phyloP scores from a whole-genome alignment of 1,140 invertebrate species.

The Nomia melanderi region DNA sequence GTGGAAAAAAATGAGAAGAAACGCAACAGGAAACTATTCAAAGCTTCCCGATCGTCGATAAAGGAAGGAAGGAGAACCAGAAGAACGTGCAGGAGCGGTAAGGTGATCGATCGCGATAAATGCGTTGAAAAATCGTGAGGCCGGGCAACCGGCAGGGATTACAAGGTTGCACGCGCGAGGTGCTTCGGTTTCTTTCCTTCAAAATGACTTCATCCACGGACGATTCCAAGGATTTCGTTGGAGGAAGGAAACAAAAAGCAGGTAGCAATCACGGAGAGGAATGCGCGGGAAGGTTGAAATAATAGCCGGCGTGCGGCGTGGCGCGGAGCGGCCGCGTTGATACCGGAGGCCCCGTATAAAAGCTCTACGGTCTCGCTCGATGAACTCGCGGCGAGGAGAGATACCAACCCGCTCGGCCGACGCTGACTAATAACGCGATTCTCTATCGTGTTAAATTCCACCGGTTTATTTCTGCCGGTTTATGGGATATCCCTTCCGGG shows the following conservation, averaged over 20 bases:
- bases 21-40: no score
- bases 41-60: no score
- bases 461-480: conserved; percentile 52
- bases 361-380: conserved; percentile 7
- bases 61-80: no score
- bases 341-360: background rate
- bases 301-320: conserved; percentile 33
- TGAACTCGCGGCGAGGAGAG: background rate
- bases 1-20: no score
- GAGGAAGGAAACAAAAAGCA: conserved; percentile 62
- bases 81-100: no score
- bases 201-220: conserved; percentile 63
- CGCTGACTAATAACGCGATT: conserved; percentile 39
- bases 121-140: no score
- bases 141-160: no score
- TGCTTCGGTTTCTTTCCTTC: conserved; percentile 32
- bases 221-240: conserved; percentile 62
- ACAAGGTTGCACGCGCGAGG: conserved; percentile 29
- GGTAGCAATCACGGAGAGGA: conserved; percentile 56
- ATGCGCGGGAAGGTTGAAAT: conserved; percentile 62
- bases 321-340: background rate
- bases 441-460: conserved; percentile 57
- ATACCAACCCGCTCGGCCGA: conserved; percentile 3
- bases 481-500: conserved; percentile 36
- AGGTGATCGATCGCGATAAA: no score